Evolutionary conservation across 2,888 invertebrate species (phyloP).

Genomic region (Plebejus melissa): DNA sequence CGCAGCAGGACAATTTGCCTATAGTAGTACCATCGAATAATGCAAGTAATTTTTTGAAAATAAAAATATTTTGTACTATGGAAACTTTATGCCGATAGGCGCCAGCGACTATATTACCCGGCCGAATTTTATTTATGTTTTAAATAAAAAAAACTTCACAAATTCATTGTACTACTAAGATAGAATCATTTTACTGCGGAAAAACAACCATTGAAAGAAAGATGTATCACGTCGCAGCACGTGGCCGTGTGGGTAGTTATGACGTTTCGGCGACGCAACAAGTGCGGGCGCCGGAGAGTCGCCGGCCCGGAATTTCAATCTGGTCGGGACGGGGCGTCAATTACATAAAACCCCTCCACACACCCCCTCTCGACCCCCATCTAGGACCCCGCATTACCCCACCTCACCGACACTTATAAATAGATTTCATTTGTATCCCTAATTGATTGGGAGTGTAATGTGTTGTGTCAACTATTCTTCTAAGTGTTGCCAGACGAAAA

Average conservation of each 20-base stretch:
- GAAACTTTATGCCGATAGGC: too few relatives aligned
- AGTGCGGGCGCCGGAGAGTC: constrained; percentile 64
- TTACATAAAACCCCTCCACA: constrained; percentile 55
- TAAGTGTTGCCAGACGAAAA: not conserved
- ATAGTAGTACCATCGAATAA: too few relatives aligned
- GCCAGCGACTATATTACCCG: too few relatives aligned
- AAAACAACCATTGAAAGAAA: too few relatives aligned
- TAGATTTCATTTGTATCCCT: constrained; percentile 30
- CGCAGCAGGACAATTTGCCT: too few relatives aligned
- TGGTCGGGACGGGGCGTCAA: constrained; percentile 71
- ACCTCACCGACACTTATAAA: constrained; percentile 6
- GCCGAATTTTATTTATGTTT: too few relatives aligned
- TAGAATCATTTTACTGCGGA: too few relatives aligned
- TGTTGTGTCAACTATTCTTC: not conserved
- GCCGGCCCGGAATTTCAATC: constrained; percentile 73
- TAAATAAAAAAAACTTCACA: too few relatives aligned
- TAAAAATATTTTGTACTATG: too few relatives aligned
- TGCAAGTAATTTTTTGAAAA: too few relatives aligned
- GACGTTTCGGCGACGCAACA: constrained; percentile 68
- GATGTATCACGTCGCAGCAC: not conserved
- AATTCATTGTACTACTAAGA: too few relatives aligned
- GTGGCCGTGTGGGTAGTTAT: constrained; percentile 60
- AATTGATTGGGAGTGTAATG: constrained; percentile 28
- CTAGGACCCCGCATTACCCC: not conserved
- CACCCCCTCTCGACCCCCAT: constrained; percentile 14